Evolutionary conservation across 2,888 invertebrate genomes (phyloP), one percentile per base, ranked within the genome.

Genomic region (Ypsolopha scabrella): DNA sequence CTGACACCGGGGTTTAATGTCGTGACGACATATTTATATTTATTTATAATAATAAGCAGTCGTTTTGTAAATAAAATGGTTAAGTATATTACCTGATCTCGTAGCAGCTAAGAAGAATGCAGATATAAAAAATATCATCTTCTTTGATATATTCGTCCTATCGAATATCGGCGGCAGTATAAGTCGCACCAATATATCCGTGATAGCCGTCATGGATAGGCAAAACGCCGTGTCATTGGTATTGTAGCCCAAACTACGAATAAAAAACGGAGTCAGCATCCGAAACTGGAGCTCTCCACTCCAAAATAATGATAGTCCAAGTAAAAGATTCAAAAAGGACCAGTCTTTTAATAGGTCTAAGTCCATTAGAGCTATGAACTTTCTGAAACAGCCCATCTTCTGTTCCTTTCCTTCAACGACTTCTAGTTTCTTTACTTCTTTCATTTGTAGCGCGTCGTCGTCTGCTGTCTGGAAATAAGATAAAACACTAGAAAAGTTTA

Each of bases 261-360:
- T 90, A 68, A 91, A 91, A 72, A 91, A 91, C 10, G 91, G 91
- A 43, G 90, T 91, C 46, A 91, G 88, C 91, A 91, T 90, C 72
- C 92, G 91, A 72, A 92, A 92, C 65, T 92, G 92, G 71, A 92
- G 88, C 68, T 92, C 92, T 48, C 92, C 92, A 51, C 92, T 91
- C 80, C 92, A 93, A 75, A 92, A 92, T 41, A 92, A 87, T 39
- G 92, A 92, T 51, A 92, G 79, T 7, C 92, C 93, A 53, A 92
- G 89, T 56, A 92, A 87, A 62, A 93, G 87, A 68, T 93, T 93
- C 66, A 93, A 81, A 76, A 92, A 93, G 52, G 90, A 90, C 68
- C 90, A 90, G 77, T 92, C 92, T 79, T 90, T 91, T 51, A 93
- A 74, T 63, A 93, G 77, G 71, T 91, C 92, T 56, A 93, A 87